These are phyloP conservation scores for Andinoacara biseriatus DNA, from an alignment of 2,113 vertebrate genomes.

Conservation along the genomic window DNA sequence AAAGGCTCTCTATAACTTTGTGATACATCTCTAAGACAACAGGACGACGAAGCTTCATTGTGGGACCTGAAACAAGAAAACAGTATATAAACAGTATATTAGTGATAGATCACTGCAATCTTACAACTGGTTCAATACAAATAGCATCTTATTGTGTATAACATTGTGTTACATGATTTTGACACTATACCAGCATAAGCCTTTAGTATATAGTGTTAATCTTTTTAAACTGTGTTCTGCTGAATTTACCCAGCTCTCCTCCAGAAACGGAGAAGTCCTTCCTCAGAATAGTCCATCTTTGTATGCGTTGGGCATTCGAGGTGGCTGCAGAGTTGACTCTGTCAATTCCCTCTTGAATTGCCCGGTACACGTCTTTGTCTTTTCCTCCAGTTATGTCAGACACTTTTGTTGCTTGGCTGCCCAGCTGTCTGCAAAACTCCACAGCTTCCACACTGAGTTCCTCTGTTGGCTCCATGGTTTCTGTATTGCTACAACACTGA, in stretches of 20 bases:
- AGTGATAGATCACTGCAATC: neutral
- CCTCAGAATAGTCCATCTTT: conserved; percentile 86
- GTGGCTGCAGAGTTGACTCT: conserved; percentile 80
- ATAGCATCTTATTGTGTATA: neutral
- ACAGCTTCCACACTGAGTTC: conserved; percentile 82
- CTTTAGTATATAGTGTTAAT: neutral
- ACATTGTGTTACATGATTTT: neutral
- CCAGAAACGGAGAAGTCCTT: conserved; percentile 89
- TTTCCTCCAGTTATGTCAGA: conserved; percentile 80
- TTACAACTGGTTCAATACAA: neutral
- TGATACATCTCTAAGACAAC: conserved; percentile 83
- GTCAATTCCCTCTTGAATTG: conserved; percentile 85
- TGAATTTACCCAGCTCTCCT: conserved; percentile 86
- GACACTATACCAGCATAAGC: neutral
- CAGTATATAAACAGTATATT: neutral
- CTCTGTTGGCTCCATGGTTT: conserved; percentile 86
- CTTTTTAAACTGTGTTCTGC: neutral
- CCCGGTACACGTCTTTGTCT: conserved; percentile 78
- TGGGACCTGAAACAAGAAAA: conserved; percentile 81
- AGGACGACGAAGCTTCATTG: conserved; percentile 87
- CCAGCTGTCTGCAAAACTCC: conserved; percentile 83
- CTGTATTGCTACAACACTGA: conserved; percentile 81
- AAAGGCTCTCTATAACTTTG: conserved; percentile 82
- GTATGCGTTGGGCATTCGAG: conserved; percentile 84
- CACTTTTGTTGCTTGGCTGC: conserved; percentile 83